Evolutionary conservation across 2,797 vertebrate genomes (phyloP), one percentile per base, ranked within the genome.

Genomic region (Argya squamiceps): DNA sequence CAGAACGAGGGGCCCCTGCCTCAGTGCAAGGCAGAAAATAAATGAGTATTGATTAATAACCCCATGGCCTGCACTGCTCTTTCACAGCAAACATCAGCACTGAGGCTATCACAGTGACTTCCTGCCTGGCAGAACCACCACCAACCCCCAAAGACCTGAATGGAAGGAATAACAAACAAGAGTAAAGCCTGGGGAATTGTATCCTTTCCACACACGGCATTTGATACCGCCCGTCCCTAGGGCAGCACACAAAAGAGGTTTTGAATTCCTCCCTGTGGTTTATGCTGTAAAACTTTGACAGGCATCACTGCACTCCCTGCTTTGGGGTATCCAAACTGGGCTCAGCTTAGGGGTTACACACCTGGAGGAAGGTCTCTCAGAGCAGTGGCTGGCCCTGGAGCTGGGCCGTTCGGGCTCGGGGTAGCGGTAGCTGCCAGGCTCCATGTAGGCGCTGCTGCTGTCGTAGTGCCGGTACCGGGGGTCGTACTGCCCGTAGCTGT

Each of bases 381-480:
- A 99, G 97, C 98, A 99, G 95, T 99, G 99, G 84, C 99, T 99
- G 2, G 99, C 91, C 96, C 99, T 98, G 68, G 99, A 99, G 92
- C 98, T 99, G 47, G 99, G 99, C 41, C 99, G 98, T 12, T 99
- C 99, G 0, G 98, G 98, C 77, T 99, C 99, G 2, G 98, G 71
- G 56, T 98, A 98, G 43, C 96, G 98, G 67, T 98, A 99, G 88
- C 92, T 93, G 3, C 94, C 98, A 6, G 97, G 87, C 71, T 99
- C 99, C 30, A 96, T 29, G 43, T 98, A 99, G 14, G 97, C 43
- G 15, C 98, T 50, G 83, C 96, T 88, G 29, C 98, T 96, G 6
- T 99, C 98, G 13, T 99, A 99, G 93, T 97, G 97, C n/a, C 97
- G 97, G 94, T 99, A 99, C 50, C 98, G 98, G 1, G 98, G 97